A percentile compares a stretch with the other conserved stretches of the same genome.
Evolutionary conservation across 2,797 vertebrate genomes (phyloP).

Genomic region (Spondyliosoma cantharus): DNA sequence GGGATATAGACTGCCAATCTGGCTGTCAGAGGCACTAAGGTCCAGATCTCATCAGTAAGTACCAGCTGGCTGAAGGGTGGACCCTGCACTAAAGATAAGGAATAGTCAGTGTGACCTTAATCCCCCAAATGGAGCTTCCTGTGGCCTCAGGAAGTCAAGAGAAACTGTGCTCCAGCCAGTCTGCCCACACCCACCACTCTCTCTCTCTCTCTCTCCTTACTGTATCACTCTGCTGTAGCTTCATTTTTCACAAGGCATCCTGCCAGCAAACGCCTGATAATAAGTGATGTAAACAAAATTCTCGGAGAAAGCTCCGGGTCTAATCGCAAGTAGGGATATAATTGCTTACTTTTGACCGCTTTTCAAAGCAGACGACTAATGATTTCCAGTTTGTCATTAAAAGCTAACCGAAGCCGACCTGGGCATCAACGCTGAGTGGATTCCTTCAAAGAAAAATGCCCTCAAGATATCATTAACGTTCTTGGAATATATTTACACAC

Average conservation of each 20-base stretch:
- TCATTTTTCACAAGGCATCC: constrained; percentile 44
- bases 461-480: constrained; percentile 22
- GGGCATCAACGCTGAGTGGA: constrained; percentile 15
- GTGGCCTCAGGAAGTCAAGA: constrained; percentile 58
- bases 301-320: constrained; percentile 37
- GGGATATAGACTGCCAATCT: constrained; percentile 53
- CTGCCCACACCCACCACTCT: neutral
- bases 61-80: constrained; percentile 60
- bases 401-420: constrained; percentile 36
- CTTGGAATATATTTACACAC: constrained; percentile 24
- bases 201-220: neutral
- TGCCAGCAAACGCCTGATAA: constrained; percentile 56
- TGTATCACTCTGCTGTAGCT: constrained; percentile 39
- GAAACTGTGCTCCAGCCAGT: constrained; percentile 28
- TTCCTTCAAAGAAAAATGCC: constrained; percentile 10
- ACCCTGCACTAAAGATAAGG: constrained; percentile 68
- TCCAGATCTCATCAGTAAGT: constrained; percentile 72
- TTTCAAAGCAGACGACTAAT: constrained; percentile 53
- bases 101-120: constrained; percentile 59
- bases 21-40: constrained; percentile 50
- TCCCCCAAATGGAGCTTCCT: constrained; percentile 67
- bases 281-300: constrained; percentile 48
- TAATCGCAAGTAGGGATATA: constrained; percentile 60
- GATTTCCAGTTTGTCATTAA: constrained; percentile 52
- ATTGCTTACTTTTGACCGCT: constrained; percentile 55